These are phyloP conservation scores for Phaetusa simplex DNA, from an alignment of 2,113 vertebrate species.

Conservation along the genomic window DNA sequence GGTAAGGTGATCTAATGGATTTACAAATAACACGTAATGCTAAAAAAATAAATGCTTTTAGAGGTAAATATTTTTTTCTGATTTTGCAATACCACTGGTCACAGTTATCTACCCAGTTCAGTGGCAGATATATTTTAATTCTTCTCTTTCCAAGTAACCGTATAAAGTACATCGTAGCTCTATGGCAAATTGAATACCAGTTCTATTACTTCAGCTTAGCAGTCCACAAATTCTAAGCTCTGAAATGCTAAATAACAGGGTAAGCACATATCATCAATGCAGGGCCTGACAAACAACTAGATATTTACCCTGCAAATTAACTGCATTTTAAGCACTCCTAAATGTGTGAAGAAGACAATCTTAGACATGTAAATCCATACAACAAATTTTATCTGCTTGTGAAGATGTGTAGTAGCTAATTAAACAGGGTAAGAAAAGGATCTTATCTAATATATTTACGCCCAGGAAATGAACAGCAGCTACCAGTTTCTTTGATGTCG, in stretches of 20 bases:
- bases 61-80: background rate
- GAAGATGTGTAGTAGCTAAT: background rate
- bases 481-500: background rate
- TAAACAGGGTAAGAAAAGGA: background rate
- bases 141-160: background rate
- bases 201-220: background rate
- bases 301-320: background rate
- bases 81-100: background rate
- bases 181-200: background rate
- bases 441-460: background rate
- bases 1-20: background rate
- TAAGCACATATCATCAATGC: background rate
- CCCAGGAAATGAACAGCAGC: background rate
- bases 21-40: background rate
- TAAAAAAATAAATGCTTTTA: background rate
- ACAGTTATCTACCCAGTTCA: background rate
- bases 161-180: background rate
- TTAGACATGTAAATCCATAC: background rate
- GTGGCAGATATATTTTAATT: background rate
- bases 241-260: background rate
- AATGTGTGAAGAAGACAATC: background rate
- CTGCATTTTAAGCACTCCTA: background rate
- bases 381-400: background rate
- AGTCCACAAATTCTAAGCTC: background rate
- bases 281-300: background rate